Percentiles rank a stretch among this genome's conserved stretches.
These are phyloP conservation scores for Agelastica alni DNA, from an alignment of 2,888 invertebrate species.

Conservation along the genomic window DNA sequence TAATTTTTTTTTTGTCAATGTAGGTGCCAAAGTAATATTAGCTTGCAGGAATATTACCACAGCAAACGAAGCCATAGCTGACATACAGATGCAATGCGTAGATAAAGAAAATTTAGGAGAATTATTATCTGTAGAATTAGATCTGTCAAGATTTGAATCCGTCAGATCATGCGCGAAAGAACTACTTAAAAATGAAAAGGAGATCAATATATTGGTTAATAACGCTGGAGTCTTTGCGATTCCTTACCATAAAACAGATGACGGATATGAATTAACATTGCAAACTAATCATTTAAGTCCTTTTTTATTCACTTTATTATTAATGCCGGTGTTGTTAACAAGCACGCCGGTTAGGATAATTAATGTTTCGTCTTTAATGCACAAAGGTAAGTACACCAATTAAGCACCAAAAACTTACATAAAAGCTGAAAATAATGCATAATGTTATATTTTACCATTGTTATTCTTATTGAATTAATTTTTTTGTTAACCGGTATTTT, in stretches of 20 bases:
- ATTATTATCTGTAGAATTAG: slow-evolving; percentile 56
- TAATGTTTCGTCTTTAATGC: slow-evolving; percentile 55
- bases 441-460: not conserved
- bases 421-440: no score
- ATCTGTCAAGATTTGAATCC: slow-evolving; percentile 21
- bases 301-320: slow-evolving; percentile 55
- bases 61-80: slow-evolving; percentile 61
- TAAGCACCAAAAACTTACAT: no score
- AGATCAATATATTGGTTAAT: slow-evolving; percentile 51
- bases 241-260: slow-evolving; percentile 63
- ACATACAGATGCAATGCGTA: slow-evolving; percentile 56
- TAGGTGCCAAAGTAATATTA: slow-evolving; percentile 62
- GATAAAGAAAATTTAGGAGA: slow-evolving; percentile 50
- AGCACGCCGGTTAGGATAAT: slow-evolving; percentile 61
- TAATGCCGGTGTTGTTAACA: slow-evolving; percentile 58
- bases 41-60: slow-evolving; percentile 62
- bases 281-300: slow-evolving; percentile 66
- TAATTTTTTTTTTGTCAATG: not conserved
- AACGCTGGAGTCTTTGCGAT: slow-evolving; percentile 78
- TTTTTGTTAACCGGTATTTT: not conserved
- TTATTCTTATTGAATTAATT: not conserved
- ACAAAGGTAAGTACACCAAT: slow-evolving; percentile 34
- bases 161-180: slow-evolving; percentile 16
- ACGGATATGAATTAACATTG: slow-evolving; percentile 70
- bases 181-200: slow-evolving; percentile 6